Evolutionary conservation across 2,797 vertebrate genomes (phyloP), one percentile per base, ranked within the genome.

Genomic region (Phrynocephalus forsythii): DNA sequence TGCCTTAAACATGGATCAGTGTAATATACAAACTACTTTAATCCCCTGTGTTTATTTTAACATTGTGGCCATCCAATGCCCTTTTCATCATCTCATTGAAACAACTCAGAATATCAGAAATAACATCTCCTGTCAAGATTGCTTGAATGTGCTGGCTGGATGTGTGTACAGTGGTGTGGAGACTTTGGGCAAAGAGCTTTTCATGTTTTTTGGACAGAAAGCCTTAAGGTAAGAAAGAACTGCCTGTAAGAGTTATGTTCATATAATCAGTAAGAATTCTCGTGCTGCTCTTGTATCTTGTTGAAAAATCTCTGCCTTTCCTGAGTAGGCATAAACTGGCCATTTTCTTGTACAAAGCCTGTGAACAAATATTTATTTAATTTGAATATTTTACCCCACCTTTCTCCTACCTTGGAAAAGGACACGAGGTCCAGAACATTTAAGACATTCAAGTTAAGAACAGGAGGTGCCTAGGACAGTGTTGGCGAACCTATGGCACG

Each of bases 151-250:
- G 52, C 80, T 97, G 84, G 67, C 92, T 26, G 97, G 97, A 13
- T 94, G 88, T 85, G 84, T 92, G 69, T 99, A 96, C 95, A 96
- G 91, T 30, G 98, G 97, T 0, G 98, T 97, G 33, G 96, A 98
- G 84, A 98, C 98, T 1, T 88, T 99, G 89, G 99, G 99, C 72
- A 99, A 99, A 88, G 98, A 99, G 86, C 97, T 99, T 68, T 99
- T 99, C 92, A 87, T 99, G 94, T 98, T 97, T 95, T 99, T 99
- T 92, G 98, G 98, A 84, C 56, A 92, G 13, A 98, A 93, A 93
- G 97, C 98, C 87, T 94, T 99, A 86, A 97, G 98, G 99, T 99
- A 97, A 96, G 50, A 20, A 0, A 2, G 24, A 87, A 30, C 8
- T 28, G 16, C 5, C 89, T 38, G 75, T 87, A 84, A 87, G 33